Percentiles rank a stretch among this genome's conserved stretches.
These are phyloP conservation scores for Malurus melanocephalus DNA, from an alignment of 2,113 vertebrate species.

Conservation along the genomic window DNA sequence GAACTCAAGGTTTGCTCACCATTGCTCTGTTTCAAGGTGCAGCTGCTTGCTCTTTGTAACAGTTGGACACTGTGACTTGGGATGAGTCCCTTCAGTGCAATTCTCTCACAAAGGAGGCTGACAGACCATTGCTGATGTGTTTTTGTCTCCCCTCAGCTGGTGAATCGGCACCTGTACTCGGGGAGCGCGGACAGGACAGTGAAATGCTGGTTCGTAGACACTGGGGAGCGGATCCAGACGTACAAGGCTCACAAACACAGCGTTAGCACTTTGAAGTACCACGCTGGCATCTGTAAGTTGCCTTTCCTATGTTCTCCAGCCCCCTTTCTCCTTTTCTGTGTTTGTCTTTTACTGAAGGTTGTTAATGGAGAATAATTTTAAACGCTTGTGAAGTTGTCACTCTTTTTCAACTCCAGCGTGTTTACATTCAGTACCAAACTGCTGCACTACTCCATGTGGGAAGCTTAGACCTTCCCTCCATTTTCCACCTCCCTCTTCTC, in stretches of 20 bases:
- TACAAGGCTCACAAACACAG: slow-evolving; percentile 78
- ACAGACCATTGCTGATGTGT: not conserved
- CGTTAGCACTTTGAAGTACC: slow-evolving; percentile 79
- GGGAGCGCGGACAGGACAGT: slow-evolving; percentile 77
- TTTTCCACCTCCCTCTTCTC: not conserved
- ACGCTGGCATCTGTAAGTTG: slow-evolving; percentile 79
- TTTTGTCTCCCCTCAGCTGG: slow-evolving; percentile 68
- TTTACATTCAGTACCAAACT: not conserved
- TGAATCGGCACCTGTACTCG: slow-evolving; percentile 74
- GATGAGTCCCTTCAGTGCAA: not conserved
- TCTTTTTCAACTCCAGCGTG: not conserved
- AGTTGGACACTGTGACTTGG: not conserved
- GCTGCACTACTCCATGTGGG: not conserved
- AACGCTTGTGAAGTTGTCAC: not conserved
- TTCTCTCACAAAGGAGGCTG: fast-evolving
- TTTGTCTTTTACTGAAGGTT: not conserved
- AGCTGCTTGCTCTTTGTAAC: not conserved
- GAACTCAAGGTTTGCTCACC: not conserved
- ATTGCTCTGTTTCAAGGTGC: not conserved
- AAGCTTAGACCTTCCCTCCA: not conserved
- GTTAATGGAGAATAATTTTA: not conserved
- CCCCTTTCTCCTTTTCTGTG: not conserved
- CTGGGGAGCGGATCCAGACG: slow-evolving; percentile 70
- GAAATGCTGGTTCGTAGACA: slow-evolving; percentile 78
- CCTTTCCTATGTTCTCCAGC: not conserved